Evolutionary conservation across 1,140 invertebrate genomes (phyloP), one percentile per base, ranked within the genome.

Genomic region (Penaeus japonicus): DNA sequence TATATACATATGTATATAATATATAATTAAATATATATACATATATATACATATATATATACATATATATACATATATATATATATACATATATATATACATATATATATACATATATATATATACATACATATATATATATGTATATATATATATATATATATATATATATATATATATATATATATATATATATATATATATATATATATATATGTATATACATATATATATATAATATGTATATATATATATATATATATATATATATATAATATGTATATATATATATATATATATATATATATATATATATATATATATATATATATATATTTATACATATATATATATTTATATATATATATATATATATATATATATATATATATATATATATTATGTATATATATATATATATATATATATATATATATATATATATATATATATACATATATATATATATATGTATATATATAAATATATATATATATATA

Each of bases 41-140:
- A 70, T n/a, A 70, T 70, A 70, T 70, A 70, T 70, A 70, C n/a
- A 70, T 70, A 70, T 70, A n/a, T 70, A 70, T 70, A 70, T n/a
- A 70, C n/a, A 70, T n/a, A 70, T 70, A 70, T 70, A 70, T 70
- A n/a, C n/a, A 70, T 70, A n/a, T 70, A 70, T 70, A 70, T 70
- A 70, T 70, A 70, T 70, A 70, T n/a, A 22, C 5, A 70, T 70
- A n/a, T 70, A 70, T 70, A n/a, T 70, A 70, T n/a, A 70, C n/a
- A 70, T 70, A 70, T 70, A 70, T 70, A n/a, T n/a, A 70, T 24
- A 22, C 27, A 27, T 70, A 70, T 70, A 27, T 70, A 27, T 70
- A 27, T 70, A 27, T 24, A 27, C 10, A 22, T 70, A 27, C 27
- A 27, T 70, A 70, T 70, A 27, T 70, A 27, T 70, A 27, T 24